A percentile compares a stretch with the other conserved stretches of the same genome.
phyloP scores from a whole-genome alignment of 2,888 invertebrate species.

The Melanchra persicariae region DNA sequence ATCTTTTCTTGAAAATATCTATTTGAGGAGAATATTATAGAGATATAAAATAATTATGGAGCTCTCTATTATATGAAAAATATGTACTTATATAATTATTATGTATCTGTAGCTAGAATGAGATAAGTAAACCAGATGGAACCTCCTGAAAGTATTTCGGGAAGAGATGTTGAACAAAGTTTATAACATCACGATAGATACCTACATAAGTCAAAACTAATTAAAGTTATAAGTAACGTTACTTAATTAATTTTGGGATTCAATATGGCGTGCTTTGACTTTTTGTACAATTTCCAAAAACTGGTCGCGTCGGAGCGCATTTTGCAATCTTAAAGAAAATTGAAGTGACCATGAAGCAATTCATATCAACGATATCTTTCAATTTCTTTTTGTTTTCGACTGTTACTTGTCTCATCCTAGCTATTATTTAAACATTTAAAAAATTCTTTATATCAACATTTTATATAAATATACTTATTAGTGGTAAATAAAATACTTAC shows the following conservation, averaged over 20 bases:
- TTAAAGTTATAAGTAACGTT: too few species aligned
- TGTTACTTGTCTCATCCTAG: background rate
- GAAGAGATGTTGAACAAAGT: background rate
- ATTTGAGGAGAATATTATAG: background rate
- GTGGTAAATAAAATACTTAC: background rate
- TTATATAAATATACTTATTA: slow-evolving; percentile 24
- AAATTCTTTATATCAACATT: slow-evolving; percentile 16
- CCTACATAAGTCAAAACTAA: too few species aligned
- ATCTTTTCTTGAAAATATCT: background rate
- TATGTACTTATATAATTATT: background rate
- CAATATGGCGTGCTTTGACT: too few species aligned
- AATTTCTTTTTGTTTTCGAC: background rate
- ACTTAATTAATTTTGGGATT: too few species aligned
- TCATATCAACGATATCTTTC: background rate
- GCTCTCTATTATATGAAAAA: slow-evolving; percentile 19
- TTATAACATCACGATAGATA: too few species aligned
- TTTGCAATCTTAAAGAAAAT: too few species aligned
- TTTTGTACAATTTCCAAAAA: too few species aligned
- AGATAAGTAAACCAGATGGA: background rate
- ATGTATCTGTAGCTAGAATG: slow-evolving; percentile 6
- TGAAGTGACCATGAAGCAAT: too few species aligned
- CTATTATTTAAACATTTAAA: slow-evolving; percentile 8
- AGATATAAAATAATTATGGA: background rate
- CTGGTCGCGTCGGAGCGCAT: too few species aligned
- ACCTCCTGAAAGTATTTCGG: background rate